These are phyloP conservation scores for Brachyhypopomus gauderio DNA, from an alignment of 2,113 vertebrate genomes.

Conservation along the genomic window DNA sequence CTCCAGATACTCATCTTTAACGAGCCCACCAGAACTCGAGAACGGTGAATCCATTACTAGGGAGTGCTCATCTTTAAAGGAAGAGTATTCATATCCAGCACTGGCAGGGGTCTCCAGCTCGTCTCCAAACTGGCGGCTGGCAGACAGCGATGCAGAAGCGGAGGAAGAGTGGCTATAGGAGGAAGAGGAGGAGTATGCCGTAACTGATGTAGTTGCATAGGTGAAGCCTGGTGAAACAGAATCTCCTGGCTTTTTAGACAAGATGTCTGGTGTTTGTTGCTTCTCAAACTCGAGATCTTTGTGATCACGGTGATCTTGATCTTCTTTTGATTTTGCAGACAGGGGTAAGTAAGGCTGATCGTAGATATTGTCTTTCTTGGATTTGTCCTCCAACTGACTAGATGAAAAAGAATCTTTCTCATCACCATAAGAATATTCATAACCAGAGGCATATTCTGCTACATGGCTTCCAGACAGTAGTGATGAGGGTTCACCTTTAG, in stretches of 20 bases:
- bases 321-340: slow-evolving; percentile 58
- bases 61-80: slow-evolving; percentile 78
- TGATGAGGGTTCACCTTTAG: slow-evolving; percentile 44
- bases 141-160: slow-evolving; percentile 77
- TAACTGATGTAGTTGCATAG: slow-evolving; percentile 69
- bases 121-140: slow-evolving; percentile 78
- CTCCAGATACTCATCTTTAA: slow-evolving; percentile 90
- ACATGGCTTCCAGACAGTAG: slow-evolving; percentile 54
- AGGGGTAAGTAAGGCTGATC: slow-evolving; percentile 43
- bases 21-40: slow-evolving; percentile 64
- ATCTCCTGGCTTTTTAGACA: slow-evolving; percentile 69
- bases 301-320: slow-evolving; percentile 62
- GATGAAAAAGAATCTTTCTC: slow-evolving; percentile 60
- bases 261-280: slow-evolving; percentile 64
- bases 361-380: slow-evolving; percentile 50
- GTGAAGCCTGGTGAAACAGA: slow-evolving; percentile 78
- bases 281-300: slow-evolving; percentile 64
- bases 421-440: slow-evolving; percentile 61
- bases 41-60: slow-evolving; percentile 70
- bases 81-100: slow-evolving; percentile 78
- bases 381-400: slow-evolving; percentile 53
- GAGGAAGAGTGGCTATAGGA: slow-evolving; percentile 81
- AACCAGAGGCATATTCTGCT: slow-evolving; percentile 59
- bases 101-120: slow-evolving; percentile 74
- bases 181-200: slow-evolving; percentile 77